phyloP scores from a whole-genome alignment of 2,113 vertebrate genomes.

The Dromaius novaehollandiae region DNA sequence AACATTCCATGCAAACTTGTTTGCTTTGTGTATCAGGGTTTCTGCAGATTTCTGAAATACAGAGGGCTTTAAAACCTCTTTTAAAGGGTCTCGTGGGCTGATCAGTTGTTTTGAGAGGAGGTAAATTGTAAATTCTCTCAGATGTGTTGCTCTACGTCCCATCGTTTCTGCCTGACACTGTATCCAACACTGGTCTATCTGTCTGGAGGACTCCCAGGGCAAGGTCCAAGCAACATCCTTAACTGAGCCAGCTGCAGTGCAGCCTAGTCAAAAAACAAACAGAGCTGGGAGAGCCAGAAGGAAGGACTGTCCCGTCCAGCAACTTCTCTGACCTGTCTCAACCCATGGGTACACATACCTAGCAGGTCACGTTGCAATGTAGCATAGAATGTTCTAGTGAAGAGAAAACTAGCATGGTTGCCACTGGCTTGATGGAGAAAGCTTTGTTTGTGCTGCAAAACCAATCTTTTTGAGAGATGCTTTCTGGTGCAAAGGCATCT shows the following conservation, averaged over 20 bases:
- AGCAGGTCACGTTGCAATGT: background rate
- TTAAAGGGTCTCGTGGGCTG: background rate
- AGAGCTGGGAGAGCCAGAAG: background rate
- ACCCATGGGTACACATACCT: background rate
- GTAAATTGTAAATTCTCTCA: background rate
- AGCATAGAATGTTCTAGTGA: background rate
- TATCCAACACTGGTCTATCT: rapidly evolving
- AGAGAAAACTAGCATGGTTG: rapidly evolving
- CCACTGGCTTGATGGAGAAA: background rate
- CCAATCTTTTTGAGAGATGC: background rate
- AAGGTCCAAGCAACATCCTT: background rate
- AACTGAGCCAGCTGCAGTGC: background rate
- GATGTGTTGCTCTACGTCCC: background rate
- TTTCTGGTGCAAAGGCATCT: background rate
- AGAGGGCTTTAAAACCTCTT: background rate
- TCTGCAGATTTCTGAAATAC: background rate
- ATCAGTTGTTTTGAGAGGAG: background rate
- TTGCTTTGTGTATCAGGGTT: background rate
- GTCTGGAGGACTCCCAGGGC: rapidly evolving
- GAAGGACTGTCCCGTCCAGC: background rate
- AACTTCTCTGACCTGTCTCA: background rate
- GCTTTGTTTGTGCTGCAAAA: background rate
- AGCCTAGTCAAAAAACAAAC: no score
- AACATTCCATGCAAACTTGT: background rate
- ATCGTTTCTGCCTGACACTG: background rate